Percentiles rank a stretch among this genome's conserved stretches.
Evolutionary conservation across 2,888 invertebrate species (phyloP).

Genomic region (Hetaerina titia): DNA sequence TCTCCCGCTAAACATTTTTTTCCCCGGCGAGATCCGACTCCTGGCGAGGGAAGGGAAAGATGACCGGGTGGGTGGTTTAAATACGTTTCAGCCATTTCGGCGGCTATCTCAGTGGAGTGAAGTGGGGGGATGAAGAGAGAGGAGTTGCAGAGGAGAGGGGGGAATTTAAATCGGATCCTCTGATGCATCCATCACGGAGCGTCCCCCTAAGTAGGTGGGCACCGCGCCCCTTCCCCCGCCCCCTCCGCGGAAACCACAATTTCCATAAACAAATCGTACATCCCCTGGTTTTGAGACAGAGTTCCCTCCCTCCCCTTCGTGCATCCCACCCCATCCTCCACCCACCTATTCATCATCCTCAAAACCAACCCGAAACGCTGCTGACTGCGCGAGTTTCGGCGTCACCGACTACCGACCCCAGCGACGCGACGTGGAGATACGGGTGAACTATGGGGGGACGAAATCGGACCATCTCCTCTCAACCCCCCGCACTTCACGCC

Average conservation of each 20-base stretch:
- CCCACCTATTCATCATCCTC: not conserved
- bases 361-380: not conserved
- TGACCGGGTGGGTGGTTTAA: not conserved
- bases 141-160: not conserved
- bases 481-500: not conserved
- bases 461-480: not conserved
- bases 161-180: conserved; percentile 3
- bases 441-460: not conserved
- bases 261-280: conserved; percentile 27
- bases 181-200: not conserved
- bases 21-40: not conserved
- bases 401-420: not conserved
- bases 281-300: conserved; percentile 1
- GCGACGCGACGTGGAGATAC: conserved; percentile 15
- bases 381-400: not conserved
- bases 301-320: not conserved
- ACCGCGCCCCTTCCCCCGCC: not conserved
- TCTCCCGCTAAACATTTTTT: not conserved
- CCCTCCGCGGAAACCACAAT: not conserved
- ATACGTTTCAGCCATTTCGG: not conserved
- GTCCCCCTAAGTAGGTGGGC: not conserved
- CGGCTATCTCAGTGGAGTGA: not conserved
- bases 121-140: too few relatives aligned
- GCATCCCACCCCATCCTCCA: not conserved
- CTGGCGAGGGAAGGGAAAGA: not conserved